Percentiles rank a stretch among this genome's conserved stretches.
Evolutionary conservation across 1,140 invertebrate genomes (phyloP).

Genomic region (Limonius californicus): DNA sequence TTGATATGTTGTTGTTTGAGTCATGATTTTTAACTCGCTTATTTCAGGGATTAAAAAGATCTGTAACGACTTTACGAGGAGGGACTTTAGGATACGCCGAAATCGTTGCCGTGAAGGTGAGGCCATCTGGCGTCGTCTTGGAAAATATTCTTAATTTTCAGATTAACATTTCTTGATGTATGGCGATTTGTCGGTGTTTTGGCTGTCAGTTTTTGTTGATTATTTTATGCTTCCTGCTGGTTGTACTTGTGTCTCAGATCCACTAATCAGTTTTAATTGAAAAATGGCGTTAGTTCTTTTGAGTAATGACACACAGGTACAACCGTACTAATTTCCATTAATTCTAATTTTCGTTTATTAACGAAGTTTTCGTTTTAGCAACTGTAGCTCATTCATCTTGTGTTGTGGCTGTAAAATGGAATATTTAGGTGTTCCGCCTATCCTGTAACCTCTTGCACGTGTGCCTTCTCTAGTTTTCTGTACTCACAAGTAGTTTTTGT

Average conservation of each 20-base stretch:
- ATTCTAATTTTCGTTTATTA: too few species aligned
- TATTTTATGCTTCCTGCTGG: background rate
- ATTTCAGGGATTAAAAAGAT: conserved; percentile 81
- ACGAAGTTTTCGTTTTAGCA: too few species aligned
- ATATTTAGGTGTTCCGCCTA: background rate
- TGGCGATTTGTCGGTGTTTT: background rate
- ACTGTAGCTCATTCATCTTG: too few species aligned
- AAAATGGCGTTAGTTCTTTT: too few species aligned
- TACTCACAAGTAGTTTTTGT: conserved; percentile 50
- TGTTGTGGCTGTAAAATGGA: too few species aligned
- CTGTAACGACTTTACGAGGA: conserved; percentile 82
- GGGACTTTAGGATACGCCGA: conserved; percentile 86
- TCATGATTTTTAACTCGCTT: conserved; percentile 19
- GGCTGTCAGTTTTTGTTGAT: background rate
- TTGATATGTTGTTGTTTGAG: conserved; percentile 2
- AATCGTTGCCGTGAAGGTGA: conserved; percentile 94
- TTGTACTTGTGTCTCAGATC: background rate
- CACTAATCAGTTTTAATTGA: too few species aligned
- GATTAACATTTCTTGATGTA: conserved; percentile 4
- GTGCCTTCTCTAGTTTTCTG: conserved; percentile 9
- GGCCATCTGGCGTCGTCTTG: conserved; percentile 20
- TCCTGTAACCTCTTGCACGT: conserved; percentile 13
- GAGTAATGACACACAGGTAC: too few species aligned
- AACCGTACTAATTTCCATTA: too few species aligned
- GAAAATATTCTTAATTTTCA: conserved; percentile 2